Percentiles rank a stretch among this genome's conserved stretches.
Conservation (phyloP, 2,888 invertebrate species). For the Bhutanitis thaidina region DNA sequence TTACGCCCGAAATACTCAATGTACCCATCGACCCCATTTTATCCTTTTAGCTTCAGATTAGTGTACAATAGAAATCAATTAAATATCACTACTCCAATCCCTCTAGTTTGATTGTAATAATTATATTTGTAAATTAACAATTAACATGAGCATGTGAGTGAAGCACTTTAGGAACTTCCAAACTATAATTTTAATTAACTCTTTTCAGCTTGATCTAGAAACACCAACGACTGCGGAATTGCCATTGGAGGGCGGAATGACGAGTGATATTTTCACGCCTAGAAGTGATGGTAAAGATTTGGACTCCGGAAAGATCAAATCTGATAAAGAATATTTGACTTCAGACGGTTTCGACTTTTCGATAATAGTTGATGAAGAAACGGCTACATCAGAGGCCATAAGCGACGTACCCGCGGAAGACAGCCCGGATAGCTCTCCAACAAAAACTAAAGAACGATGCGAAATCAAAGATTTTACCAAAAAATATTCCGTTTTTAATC, state of each 20-base stretch:
- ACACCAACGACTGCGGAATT: slow-evolving; percentile 73
- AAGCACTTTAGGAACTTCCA: too few species aligned
- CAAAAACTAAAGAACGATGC: slow-evolving; percentile 35
- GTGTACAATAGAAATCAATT: too few species aligned
- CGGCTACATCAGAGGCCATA: slow-evolving; percentile 38
- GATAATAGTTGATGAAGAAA: slow-evolving; percentile 58
- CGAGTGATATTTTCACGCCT: slow-evolving; percentile 57
- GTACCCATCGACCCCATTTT: too few species aligned
- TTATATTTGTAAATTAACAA: too few species aligned
- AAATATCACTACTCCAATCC: too few species aligned
- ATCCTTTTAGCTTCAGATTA: too few species aligned
- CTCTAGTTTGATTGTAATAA: too few species aligned
- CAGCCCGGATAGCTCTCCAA: slow-evolving; percentile 45
- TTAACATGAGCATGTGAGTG: too few species aligned
- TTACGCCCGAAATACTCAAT: too few species aligned
- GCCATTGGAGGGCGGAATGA: slow-evolving; percentile 54
- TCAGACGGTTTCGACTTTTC: slow-evolving; percentile 66
- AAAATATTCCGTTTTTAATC: slow-evolving; percentile 59
- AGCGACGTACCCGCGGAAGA: slow-evolving; percentile 36
- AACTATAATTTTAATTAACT: too few species aligned
- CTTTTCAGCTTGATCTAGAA: slow-evolving; percentile 63
- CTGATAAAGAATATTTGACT: slow-evolving; percentile 51
- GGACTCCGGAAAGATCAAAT: slow-evolving; percentile 39
- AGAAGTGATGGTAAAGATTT: slow-evolving; percentile 51
- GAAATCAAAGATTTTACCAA: slow-evolving; percentile 24